Evolutionary conservation across 2,888 invertebrate species (phyloP).

Genomic region (Meandrusa payeni): DNA sequence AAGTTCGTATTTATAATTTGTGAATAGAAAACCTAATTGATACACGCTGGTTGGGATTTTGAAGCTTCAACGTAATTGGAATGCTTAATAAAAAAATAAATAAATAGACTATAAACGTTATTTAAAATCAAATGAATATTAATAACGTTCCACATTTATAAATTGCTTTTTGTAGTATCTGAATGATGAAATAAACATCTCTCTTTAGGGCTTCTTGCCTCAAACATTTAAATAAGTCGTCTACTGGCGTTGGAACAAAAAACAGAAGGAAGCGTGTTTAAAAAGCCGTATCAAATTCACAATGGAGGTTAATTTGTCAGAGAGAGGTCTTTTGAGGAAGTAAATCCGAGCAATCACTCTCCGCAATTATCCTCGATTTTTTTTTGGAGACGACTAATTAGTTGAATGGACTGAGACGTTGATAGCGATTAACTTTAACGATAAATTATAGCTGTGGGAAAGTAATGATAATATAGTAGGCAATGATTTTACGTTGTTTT

Average conservation of each 20-base stretch:
- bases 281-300: slow-evolving; percentile 22
- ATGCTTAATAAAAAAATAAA: no score
- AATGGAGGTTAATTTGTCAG: slow-evolving; percentile 56
- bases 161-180: no score
- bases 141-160: no score
- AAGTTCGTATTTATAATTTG: no score
- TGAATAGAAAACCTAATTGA: no score
- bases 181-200: no score
- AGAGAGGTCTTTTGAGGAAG: slow-evolving; percentile 52
- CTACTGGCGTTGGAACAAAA: background rate
- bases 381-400: slow-evolving; percentile 67
- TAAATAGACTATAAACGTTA: no score
- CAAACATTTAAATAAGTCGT: slow-evolving; percentile 5
- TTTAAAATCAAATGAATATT: no score
- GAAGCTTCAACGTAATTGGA: no score
- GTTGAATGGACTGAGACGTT: slow-evolving; percentile 65
- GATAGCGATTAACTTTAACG: slow-evolving; percentile 69
- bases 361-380: slow-evolving; percentile 69
- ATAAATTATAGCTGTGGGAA: slow-evolving; percentile 51
- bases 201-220: background rate
- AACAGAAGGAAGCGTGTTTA: slow-evolving; percentile 15
- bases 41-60: no score
- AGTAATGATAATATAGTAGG: slow-evolving; percentile 24
- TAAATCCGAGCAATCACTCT: slow-evolving; percentile 70
- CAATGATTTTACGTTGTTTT: no score